Evolutionary conservation across 2,113 vertebrate species (phyloP).

Genomic region (Phaetusa simplex): DNA sequence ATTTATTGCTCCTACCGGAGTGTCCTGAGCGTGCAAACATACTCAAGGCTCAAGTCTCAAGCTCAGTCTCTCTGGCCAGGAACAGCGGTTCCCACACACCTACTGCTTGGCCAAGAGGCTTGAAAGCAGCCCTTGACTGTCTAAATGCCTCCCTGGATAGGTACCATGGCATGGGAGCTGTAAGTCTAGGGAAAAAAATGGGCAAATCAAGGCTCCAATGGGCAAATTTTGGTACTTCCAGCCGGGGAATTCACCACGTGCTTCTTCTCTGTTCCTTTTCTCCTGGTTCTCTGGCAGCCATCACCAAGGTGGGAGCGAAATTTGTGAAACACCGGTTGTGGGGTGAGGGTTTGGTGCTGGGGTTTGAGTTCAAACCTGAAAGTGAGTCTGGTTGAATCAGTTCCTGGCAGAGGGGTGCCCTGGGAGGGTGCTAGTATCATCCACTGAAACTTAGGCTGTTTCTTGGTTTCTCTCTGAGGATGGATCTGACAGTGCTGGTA

Average conservation of each 20-base stretch:
- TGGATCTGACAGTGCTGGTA: background rate
- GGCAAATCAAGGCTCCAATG: background rate
- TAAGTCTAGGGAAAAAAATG: background rate
- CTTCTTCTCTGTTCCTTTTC: background rate
- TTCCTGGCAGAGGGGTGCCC: background rate
- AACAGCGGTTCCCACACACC: accelerated
- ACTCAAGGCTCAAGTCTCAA: background rate
- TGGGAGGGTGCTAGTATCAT: background rate
- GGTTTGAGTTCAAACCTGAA: background rate
- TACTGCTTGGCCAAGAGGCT: background rate
- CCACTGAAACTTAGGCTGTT: background rate
- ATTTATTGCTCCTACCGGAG: background rate
- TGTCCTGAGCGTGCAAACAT: accelerated
- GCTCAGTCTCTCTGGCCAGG: background rate
- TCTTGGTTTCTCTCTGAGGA: background rate
- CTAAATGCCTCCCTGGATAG: background rate
- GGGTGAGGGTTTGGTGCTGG: background rate
- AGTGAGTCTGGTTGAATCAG: background rate
- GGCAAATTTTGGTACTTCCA: background rate
- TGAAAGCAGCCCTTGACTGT: background rate
- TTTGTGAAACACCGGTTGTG: background rate
- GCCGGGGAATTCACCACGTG: accelerated
- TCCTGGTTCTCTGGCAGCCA: background rate
- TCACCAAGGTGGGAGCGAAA: accelerated
- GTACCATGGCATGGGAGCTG: accelerated